phyloP scores from a whole-genome alignment of 2,113 vertebrate genomes.

The Leucoraja erinaceus region DNA sequence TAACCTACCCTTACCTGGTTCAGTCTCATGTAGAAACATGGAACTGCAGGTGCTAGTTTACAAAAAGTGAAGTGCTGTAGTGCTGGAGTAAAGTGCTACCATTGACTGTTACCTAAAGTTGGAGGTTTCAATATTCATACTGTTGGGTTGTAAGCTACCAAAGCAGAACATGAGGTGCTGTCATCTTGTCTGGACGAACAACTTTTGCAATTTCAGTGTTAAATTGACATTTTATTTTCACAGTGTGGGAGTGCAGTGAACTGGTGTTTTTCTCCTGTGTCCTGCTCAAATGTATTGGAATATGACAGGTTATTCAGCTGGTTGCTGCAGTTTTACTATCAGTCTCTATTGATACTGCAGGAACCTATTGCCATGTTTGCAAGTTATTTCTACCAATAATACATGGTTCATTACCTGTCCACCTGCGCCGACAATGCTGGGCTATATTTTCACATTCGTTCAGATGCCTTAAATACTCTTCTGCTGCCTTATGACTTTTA shows the following conservation, averaged over 20 bases:
- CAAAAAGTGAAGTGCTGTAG: too few species aligned
- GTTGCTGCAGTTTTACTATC: neutral
- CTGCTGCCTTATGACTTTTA: neutral
- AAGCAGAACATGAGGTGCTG: too few species aligned
- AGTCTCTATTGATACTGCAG: neutral
- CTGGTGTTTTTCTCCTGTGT: neutral
- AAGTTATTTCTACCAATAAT: neutral
- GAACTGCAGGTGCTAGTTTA: too few species aligned
- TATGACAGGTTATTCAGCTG: neutral
- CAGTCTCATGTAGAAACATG: neutral
- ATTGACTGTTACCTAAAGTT: too few species aligned
- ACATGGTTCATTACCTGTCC: neutral
- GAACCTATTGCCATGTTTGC: neutral
- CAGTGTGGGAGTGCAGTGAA: neutral
- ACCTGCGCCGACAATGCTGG: neutral
- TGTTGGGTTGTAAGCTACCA: too few species aligned
- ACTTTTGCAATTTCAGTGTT: neutral
- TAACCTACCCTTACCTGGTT: neutral
- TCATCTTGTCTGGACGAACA: neutral
- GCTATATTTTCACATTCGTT: neutral
- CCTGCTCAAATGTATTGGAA: neutral
- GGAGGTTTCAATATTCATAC: too few species aligned
- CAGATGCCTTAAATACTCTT: neutral
- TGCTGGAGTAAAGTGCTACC: too few species aligned
- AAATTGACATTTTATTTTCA: neutral